Evolutionary conservation across 92 coral and sea anemone species (phyloP), one percentile per base, ranked within the genome.

Genomic region (Actinernus sp.): DNA sequence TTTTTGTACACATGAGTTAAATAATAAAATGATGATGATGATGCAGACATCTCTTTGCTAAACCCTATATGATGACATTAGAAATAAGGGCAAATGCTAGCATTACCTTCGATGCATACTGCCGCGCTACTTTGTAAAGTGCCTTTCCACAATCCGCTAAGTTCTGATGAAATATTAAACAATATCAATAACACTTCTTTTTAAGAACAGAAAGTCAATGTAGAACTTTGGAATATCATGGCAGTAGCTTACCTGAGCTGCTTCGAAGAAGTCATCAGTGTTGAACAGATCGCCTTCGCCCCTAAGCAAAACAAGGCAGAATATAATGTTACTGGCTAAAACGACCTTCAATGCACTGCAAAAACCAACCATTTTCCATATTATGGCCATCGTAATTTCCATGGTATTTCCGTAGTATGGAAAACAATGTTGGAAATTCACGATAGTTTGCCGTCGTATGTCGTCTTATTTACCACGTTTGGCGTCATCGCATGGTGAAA

Each of bases 141-240:
- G 86, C 83, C 28, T 86, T 54, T 37, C 98, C 98, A 28, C 91
- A 73, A 22, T 93, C 96, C 19, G 96, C 96, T 58, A 93, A 89
- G 44, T 76, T 73, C 98, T 93, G 72, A 4, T n/a, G 18, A 44
- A 22, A 30, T 11, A 2, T 1, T 18, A 25, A 69, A 1, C 19
- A 10, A 21, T 12, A 32, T 13, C 22, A 18, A 46, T 31, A 27
- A 58, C 21, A 4, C 4, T 43, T 32, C 12, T 10, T 30, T 14
- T 2, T 18, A 34, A 27, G 26, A 48, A 48, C 26, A 48, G 12
- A 1, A 21, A 49, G 3, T 23, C 26, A 43, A 43, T 28, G 25
- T 20, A 1, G 9, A 46, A 1, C 24, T 1, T 27, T 9, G 1
- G 33, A 33, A 25, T 2, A 58, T 6, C 55, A 27, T 25, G 5